These are phyloP conservation scores for Merodon equestris DNA, from an alignment of 2,888 invertebrate species.

Conservation along the genomic window DNA sequence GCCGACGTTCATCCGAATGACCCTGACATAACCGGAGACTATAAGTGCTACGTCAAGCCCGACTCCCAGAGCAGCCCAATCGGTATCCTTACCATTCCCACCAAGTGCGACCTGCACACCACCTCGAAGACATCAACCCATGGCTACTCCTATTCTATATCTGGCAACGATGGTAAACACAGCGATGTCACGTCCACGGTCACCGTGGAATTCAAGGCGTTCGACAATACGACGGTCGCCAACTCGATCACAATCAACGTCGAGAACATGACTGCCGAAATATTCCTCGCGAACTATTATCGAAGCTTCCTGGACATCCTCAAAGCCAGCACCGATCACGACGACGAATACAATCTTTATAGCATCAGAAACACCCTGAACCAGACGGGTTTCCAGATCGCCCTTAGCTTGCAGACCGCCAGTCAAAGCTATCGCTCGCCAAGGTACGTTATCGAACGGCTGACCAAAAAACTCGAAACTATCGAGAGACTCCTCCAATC, in stretches of 20 bases:
- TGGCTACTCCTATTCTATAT: constrained; percentile 88
- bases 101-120: constrained; percentile 89
- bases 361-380: constrained; percentile 83
- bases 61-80: constrained; percentile 80
- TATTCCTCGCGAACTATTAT: constrained; percentile 89
- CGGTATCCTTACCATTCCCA: constrained; percentile 85
- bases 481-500: constrained; percentile 83
- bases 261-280: constrained; percentile 85
- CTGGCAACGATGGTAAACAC: constrained; percentile 94
- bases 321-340: constrained; percentile 83
- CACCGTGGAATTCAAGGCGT: constrained; percentile 88
- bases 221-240: constrained; percentile 89
- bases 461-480: constrained; percentile 83
- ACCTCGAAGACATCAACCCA: constrained; percentile 84
- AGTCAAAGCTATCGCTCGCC: constrained; percentile 83
- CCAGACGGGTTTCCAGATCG: constrained; percentile 83
- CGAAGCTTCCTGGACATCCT: constrained; percentile 86
- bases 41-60: constrained; percentile 89
- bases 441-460: constrained; percentile 83
- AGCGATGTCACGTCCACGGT: constrained; percentile 92
- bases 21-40: constrained; percentile 92
- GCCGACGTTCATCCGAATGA: constrained; percentile 96
- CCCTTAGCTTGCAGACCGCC: constrained; percentile 83
- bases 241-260: constrained; percentile 90
- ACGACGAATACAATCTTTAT: constrained; percentile 85